A percentile compares a stretch with the other conserved stretches of the same genome.
phyloP scores from a whole-genome alignment of 2,113 vertebrate species.

The Notarius quadriscutis region DNA sequence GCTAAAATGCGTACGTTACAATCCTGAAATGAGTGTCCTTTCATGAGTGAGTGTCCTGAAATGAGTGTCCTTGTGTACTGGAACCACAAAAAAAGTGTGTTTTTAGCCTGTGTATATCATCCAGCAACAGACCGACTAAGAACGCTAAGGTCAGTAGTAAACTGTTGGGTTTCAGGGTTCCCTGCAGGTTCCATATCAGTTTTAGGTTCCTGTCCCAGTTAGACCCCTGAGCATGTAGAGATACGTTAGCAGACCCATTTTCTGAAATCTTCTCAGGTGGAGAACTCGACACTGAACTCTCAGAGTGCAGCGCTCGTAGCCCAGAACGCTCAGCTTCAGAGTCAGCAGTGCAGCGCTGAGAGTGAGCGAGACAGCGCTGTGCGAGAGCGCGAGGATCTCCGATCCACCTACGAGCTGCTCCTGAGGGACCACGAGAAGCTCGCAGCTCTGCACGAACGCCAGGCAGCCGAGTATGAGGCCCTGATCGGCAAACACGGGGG shows the following conservation, averaged over 20 bases:
- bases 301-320: slow-evolving; percentile 89
- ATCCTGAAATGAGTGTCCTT: too few relatives aligned
- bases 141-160: not conserved
- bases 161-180: not conserved
- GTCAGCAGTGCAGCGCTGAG: slow-evolving; percentile 88
- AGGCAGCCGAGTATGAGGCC: slow-evolving; percentile 87
- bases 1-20: too few relatives aligned
- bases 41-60: too few relatives aligned
- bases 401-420: slow-evolving; percentile 85
- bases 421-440: slow-evolving; percentile 93
- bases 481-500: slow-evolving; percentile 91
- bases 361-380: slow-evolving; percentile 83
- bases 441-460: slow-evolving; percentile 90
- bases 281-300: slow-evolving; percentile 92
- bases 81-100: too few relatives aligned
- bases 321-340: slow-evolving; percentile 90
- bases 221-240: not conserved
- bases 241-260: not conserved
- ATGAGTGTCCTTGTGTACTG: too few relatives aligned
- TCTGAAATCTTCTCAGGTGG: slow-evolving; percentile 76
- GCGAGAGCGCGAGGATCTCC: slow-evolving; percentile 89
- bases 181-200: not conserved
- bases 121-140: not conserved
- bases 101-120: not conserved
- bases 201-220: too few relatives aligned